Base-by-base conservation (phyloP, 2,888 invertebrate species). In the Beris morrisii region DNA sequence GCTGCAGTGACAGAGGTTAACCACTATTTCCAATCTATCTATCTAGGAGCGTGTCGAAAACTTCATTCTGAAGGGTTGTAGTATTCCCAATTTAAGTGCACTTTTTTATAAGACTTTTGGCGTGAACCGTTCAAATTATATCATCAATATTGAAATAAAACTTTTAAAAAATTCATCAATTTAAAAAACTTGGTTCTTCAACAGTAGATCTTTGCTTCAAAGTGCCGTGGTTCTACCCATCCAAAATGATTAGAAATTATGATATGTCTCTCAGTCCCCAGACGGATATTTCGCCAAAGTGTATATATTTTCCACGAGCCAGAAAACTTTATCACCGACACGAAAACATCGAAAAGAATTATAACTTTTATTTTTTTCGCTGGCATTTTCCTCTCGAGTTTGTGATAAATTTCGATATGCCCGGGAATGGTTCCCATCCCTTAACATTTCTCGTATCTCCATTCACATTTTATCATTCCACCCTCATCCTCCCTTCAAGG, bases 221-320 rank as follows among this genome's bases (percentile, higher is more conserved):
- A 52, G 52, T 52, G 52, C 22, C 52, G 7, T 3, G 52, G 52
- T 6, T 52, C 13, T 9, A 38, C 7, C 52, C 22, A 52, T 52
- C 28, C 52, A 31, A 45, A 44, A 58, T 58, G 58, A 45, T 58
- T 58, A 58, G 45, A 45, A 58, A 58, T 58, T 58, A 58, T 58
- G 58, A 58, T 58, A 45, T 58, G 46, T 58, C 15, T 58, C 58
- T 58, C 30, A 30, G 44, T 58, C 58, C 58, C 58, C 22, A 28
- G 58, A 58, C 31, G 13, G 45, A 58, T 58, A 58, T 46, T 58
- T 58, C 58, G 45, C 58, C 5, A 11, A 28, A 12, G 30, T 45
- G 45, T 45, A n/a, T 22, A 38, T 38, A 38, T 38, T 52, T 22
- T 28, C 28, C 22, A 22, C 22, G 22, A 28, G 28, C 22, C 5